Conservation (phyloP, 2,797 vertebrate genomes). For the Vireo griseus region DNA sequence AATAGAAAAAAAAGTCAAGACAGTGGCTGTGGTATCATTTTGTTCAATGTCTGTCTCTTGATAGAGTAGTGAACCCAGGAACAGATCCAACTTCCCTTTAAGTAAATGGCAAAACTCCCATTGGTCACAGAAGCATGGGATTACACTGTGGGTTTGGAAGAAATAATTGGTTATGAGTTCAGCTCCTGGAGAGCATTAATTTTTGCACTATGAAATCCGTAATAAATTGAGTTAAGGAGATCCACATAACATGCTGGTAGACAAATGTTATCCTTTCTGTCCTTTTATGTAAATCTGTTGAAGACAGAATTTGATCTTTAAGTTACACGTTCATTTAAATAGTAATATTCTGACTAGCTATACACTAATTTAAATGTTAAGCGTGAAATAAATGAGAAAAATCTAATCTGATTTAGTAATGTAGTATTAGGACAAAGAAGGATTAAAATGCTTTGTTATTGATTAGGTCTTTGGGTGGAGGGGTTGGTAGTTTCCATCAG, state of each 20-base stretch:
- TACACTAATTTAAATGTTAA: slow-evolving; percentile 20
- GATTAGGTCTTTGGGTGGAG: neutral
- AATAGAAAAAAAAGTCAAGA: neutral
- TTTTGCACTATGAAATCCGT: slow-evolving; percentile 11
- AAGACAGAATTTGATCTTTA: slow-evolving; percentile 45
- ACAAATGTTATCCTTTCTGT: slow-evolving; percentile 41
- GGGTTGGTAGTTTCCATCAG: neutral
- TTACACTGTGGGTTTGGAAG: neutral
- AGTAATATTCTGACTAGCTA: neutral
- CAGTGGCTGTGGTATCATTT: neutral
- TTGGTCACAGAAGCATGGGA: neutral
- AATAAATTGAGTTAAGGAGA: slow-evolving; percentile 23
- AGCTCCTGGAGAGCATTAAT: neutral
- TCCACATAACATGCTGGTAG: slow-evolving; percentile 12
- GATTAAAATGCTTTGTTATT: slow-evolving; percentile 11
- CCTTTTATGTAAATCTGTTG: slow-evolving; percentile 30
- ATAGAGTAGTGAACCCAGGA: neutral
- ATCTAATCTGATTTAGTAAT: neutral
- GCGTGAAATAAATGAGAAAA: slow-evolving; percentile 35
- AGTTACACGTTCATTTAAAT: slow-evolving; percentile 28
- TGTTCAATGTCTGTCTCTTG: neutral
- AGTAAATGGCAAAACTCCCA: neutral
- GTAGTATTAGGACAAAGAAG: neutral
- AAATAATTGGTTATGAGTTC: slow-evolving; percentile 20
- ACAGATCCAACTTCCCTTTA: neutral